phyloP scores from a whole-genome alignment of 2,113 vertebrate genomes.

The Caracal caracal region DNA sequence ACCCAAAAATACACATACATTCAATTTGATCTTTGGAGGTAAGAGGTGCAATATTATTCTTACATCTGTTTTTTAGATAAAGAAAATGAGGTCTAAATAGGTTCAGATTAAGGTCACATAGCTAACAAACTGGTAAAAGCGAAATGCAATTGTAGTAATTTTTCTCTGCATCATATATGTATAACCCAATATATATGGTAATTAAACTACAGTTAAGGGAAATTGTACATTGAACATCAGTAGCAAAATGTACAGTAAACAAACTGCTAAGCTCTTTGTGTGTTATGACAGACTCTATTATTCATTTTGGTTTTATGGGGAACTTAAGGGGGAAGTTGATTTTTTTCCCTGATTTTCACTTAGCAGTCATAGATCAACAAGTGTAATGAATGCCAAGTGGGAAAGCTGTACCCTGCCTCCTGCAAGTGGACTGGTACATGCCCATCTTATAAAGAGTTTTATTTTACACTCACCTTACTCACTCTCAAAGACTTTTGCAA shows the following conservation, averaged over 20 bases:
- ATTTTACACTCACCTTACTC: background rate
- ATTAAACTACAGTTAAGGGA: conserved; percentile 28
- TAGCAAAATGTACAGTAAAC: conserved; percentile 22
- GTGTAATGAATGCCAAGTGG: background rate
- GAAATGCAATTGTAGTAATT: background rate
- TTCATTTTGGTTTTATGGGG: background rate
- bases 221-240: background rate
- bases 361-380: background rate
- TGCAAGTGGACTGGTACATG: background rate
- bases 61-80: conserved; percentile 16
- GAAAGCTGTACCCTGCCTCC: background rate
- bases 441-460: background rate
- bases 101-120: conserved; percentile 25
- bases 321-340: background rate
- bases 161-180: background rate
- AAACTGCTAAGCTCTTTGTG: background rate
- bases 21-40: conserved; percentile 1
- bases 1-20: background rate
- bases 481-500: background rate
- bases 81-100: background rate
- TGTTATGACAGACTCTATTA: background rate
- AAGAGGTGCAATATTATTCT: conserved; percentile 7
- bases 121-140: conserved; percentile 12
- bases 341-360: background rate
- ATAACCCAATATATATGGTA: background rate